These are phyloP conservation scores for Melanotaenia nigrans DNA, from an alignment of 2,797 vertebrate genomes.

Conservation along the genomic window DNA sequence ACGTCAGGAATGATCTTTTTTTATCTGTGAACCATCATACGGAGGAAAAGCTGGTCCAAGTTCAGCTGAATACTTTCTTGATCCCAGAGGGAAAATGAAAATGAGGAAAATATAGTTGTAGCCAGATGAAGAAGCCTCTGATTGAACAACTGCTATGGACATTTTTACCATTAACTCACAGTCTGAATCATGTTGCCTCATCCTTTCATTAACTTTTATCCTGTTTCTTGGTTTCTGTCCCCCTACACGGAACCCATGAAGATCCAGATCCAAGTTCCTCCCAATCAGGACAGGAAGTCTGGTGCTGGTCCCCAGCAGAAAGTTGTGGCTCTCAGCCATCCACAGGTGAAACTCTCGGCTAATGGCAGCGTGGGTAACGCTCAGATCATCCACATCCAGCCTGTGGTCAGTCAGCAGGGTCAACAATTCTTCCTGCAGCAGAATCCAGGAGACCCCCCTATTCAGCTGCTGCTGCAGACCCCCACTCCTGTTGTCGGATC, in stretches of 20 bases:
- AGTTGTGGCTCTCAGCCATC: slow-evolving; percentile 64
- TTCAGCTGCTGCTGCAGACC: slow-evolving; percentile 85
- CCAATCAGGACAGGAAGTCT: slow-evolving; percentile 78
- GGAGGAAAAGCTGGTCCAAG: no score
- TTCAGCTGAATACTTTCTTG: no score
- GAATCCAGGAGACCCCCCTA: slow-evolving; percentile 78
- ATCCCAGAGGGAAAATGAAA: no score
- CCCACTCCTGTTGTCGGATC: slow-evolving; percentile 75
- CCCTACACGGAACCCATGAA: slow-evolving; percentile 86
- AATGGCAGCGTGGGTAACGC: slow-evolving; percentile 78
- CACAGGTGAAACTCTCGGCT: slow-evolving; percentile 66
- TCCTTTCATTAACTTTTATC: background rate
- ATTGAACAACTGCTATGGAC: no score
- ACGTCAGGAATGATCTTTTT: no score
- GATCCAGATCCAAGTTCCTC: slow-evolving; percentile 87
- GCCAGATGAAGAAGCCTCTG: no score
- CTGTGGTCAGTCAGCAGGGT: slow-evolving; percentile 77
- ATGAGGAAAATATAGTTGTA: no score
- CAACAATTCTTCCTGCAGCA: slow-evolving; percentile 86
- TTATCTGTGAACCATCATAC: no score
- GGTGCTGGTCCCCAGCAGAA: slow-evolving; percentile 75
- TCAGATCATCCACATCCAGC: slow-evolving; percentile 87
- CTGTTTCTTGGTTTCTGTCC: slow-evolving; percentile 20
- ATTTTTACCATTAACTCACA: no score
- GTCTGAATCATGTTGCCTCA: background rate